Percentiles rank a stretch among this genome's conserved stretches.
These are phyloP conservation scores for Lampris megalopsis DNA, from an alignment of 2,113 vertebrate species.

Conservation along the genomic window DNA sequence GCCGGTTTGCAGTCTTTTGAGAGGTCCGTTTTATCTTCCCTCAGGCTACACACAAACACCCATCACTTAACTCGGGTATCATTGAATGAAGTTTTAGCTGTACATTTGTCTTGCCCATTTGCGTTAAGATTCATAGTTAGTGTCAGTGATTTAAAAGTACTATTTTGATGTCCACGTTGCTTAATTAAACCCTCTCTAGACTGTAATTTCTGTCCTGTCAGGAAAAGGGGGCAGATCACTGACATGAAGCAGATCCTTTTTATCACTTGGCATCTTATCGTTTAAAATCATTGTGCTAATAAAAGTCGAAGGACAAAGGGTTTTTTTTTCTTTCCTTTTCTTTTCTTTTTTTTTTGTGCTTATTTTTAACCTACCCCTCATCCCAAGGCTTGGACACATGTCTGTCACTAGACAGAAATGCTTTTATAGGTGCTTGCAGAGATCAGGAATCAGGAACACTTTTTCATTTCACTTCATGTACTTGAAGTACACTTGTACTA, in stretches of 20 bases:
- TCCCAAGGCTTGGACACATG: too few species aligned
- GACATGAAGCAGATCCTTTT: slow-evolving; percentile 26
- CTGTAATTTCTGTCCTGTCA: neutral
- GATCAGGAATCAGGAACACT: too few species aligned
- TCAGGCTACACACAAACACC: slow-evolving; percentile 11
- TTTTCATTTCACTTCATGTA: too few species aligned
- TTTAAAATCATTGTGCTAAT: slow-evolving; percentile 28
- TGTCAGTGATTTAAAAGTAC: slow-evolving; percentile 24
- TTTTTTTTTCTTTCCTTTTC: too few species aligned
- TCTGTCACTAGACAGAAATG: too few species aligned
- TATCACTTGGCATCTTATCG: slow-evolving; percentile 15
- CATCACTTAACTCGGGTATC: slow-evolving; percentile 14
- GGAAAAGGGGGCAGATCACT: neutral
- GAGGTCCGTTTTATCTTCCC: slow-evolving; percentile 9
- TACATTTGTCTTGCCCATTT: slow-evolving; percentile 3
- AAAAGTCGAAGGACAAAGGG: slow-evolving; percentile 44
- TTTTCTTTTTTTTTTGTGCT: too few species aligned
- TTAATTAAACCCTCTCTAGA: neutral
- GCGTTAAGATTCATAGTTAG: slow-evolving; percentile 7
- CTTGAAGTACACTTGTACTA: too few species aligned
- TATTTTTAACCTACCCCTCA: too few species aligned
- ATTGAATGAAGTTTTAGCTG: slow-evolving; percentile 8
- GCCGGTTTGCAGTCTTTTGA: slow-evolving; percentile 23
- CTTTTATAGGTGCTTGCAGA: too few species aligned
- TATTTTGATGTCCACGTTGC: slow-evolving; percentile 16